Conservation (phyloP, 2,113 vertebrate species). For the Ceyx melanurus region DNA sequence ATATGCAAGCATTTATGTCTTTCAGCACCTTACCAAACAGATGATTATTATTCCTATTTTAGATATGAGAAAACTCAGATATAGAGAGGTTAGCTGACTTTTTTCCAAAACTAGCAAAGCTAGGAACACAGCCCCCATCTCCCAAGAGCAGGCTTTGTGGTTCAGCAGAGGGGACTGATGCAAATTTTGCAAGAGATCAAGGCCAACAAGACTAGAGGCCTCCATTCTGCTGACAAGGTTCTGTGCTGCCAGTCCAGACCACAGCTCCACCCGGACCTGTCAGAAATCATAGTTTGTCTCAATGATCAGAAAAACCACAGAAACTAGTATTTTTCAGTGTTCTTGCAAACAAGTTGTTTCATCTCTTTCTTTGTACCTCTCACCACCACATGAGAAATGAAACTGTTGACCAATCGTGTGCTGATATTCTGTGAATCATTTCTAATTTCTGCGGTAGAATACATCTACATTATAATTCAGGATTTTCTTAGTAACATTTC, state of each 20-base stretch:
- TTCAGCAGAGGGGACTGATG: neutral
- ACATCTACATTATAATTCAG: neutral
- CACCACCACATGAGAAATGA: neutral
- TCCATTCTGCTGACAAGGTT: neutral
- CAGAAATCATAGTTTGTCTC: neutral
- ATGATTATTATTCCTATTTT: neutral
- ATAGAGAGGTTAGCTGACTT: neutral
- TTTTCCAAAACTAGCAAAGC: neutral
- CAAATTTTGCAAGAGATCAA: neutral
- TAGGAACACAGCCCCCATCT: accelerated
- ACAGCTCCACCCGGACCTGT: neutral
- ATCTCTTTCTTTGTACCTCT: neutral
- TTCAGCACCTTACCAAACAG: neutral
- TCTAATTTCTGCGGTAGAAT: neutral
- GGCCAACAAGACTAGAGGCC: neutral
- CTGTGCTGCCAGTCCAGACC: neutral
- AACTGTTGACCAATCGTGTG: neutral
- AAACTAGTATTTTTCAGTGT: neutral
- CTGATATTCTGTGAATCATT: neutral
- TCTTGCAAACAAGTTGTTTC: neutral
- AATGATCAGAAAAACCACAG: neutral
- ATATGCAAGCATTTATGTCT: neutral
- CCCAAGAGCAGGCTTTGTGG: neutral
- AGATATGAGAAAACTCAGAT: neutral
- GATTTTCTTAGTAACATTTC: neutral